phyloP scores from a whole-genome alignment of 2,113 vertebrate genomes.

The Ageneiosus marmoratus region DNA sequence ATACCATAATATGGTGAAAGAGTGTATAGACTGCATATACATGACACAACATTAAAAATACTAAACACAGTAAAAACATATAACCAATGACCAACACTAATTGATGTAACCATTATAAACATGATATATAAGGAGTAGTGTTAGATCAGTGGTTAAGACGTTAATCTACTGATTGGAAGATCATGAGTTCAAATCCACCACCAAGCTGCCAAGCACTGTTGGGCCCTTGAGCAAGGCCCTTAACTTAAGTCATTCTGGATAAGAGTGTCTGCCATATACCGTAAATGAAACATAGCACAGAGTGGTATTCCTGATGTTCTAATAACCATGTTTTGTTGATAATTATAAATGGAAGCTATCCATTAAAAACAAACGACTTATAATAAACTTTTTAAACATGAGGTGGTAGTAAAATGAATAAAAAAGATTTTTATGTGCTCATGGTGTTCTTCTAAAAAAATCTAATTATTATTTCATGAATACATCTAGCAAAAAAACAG shows the following conservation, averaged over 20 bases:
- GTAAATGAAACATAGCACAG: no score
- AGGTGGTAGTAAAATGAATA: no score
- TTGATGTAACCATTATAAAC: neutral
- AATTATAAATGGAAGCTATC: neutral
- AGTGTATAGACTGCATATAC: neutral
- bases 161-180: no score
- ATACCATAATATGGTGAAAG: neutral
- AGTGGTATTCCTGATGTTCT: neutral
- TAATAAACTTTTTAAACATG: neutral
- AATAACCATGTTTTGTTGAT: neutral
- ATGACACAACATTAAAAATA: neutral
- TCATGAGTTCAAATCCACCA: no score
- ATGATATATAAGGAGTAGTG: neutral
- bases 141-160: no score
- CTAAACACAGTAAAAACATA: neutral
- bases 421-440: neutral
- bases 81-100: neutral
- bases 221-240: no score
- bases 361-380: neutral
- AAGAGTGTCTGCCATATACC: no score
- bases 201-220: no score
- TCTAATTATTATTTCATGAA: neutral
- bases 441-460: neutral
- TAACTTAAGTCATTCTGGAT: no score
- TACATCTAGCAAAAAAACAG: neutral